Percentiles rank a stretch among this genome's conserved stretches.
phyloP scores from a whole-genome alignment of 2,888 invertebrate genomes.

The Toxonevra muliebris region DNA sequence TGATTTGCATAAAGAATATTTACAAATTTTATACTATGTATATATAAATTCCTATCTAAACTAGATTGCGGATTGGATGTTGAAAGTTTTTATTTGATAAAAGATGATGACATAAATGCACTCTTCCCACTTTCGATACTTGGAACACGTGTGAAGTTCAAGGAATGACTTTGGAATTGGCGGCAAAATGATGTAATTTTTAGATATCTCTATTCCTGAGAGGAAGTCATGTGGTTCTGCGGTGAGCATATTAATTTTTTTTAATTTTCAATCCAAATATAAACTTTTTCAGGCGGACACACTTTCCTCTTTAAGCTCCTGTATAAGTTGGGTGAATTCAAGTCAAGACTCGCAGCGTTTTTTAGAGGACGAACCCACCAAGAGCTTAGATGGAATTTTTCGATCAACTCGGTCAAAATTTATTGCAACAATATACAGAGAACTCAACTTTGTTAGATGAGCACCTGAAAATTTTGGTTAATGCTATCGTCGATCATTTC shows the following conservation, averaged over 20 bases:
- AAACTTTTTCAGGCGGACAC: neutral
- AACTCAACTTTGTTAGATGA: neutral
- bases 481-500: constrained; percentile 1
- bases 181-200: no score
- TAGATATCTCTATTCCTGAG: no score
- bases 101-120: neutral
- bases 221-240: neutral
- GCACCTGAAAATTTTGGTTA: constrained; percentile 7
- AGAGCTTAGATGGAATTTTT: neutral
- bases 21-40: no score
- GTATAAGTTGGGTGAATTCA: neutral
- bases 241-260: neutral
- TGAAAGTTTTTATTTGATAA: neutral
- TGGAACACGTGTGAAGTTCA: neutral
- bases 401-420: constrained; percentile 1
- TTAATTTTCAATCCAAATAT: neutral
- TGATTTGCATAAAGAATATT: no score
- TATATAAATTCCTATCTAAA: no score
- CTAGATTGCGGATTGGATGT: neutral
- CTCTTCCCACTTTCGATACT: no score
- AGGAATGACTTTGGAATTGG: neutral
- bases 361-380: neutral
- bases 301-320: neutral
- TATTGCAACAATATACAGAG: constrained; percentile 4
- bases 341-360: neutral